These are phyloP conservation scores for Linnaemya tessellans DNA, from an alignment of 2,888 invertebrate genomes.

Conservation along the genomic window DNA sequence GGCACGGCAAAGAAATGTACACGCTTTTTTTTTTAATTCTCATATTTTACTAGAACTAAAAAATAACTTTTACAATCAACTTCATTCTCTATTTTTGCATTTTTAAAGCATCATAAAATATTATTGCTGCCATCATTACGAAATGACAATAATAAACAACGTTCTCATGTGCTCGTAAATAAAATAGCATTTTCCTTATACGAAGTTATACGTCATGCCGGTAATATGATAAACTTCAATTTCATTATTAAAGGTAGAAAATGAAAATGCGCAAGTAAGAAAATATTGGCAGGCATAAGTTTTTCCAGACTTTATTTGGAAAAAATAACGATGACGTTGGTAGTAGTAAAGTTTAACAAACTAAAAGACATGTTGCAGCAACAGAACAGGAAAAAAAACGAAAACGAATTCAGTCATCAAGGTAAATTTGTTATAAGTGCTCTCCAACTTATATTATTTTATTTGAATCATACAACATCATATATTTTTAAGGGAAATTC, in stretches of 20 bases:
- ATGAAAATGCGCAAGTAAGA: slow-evolving; percentile 22
- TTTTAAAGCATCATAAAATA: neutral
- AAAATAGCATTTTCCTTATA: slow-evolving; percentile 1
- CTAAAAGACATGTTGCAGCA: slow-evolving; percentile 24
- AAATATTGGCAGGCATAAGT: neutral
- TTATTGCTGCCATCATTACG: neutral
- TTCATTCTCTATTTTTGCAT: neutral
- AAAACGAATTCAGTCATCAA: slow-evolving; percentile 1
- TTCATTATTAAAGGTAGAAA: slow-evolving; percentile 43
- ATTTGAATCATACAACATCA: neutral
- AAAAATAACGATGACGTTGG: slow-evolving; percentile 1
- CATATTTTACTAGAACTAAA: neutral
- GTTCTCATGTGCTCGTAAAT: neutral
- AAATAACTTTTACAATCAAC: neutral
- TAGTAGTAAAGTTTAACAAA: neutral
- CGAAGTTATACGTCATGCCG: slow-evolving; percentile 13
- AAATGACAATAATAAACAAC: neutral
- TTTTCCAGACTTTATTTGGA: neutral
- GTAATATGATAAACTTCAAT: slow-evolving; percentile 54
- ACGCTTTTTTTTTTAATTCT: too few relatives aligned
- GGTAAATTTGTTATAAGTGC: neutral
- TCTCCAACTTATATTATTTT: neutral
- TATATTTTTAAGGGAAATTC: slow-evolving; percentile 4
- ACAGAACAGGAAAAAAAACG: neutral
- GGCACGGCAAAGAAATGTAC: too few relatives aligned